Percentiles rank a stretch among this genome's conserved stretches.
phyloP scores from a whole-genome alignment of 2,888 invertebrate genomes.

The Ptilodon capucinus region DNA sequence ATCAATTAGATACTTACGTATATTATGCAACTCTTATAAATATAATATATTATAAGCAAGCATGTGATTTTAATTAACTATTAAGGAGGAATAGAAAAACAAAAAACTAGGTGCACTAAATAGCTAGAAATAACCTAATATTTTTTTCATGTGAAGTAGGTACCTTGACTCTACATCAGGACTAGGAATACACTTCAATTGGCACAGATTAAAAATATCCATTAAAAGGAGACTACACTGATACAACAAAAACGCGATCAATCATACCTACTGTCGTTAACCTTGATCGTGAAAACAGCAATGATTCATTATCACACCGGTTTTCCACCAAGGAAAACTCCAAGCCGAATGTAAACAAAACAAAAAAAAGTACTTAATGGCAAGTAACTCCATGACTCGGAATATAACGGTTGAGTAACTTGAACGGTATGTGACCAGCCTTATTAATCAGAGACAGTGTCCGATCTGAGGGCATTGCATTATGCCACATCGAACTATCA shows the following conservation, averaged over 20 bases:
- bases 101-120: too few relatives aligned
- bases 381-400: slow-evolving; percentile 3
- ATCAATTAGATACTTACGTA: too few relatives aligned
- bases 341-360: slow-evolving; percentile 11
- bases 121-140: too few relatives aligned
- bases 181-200: too few relatives aligned
- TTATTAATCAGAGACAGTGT: slow-evolving; percentile 16
- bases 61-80: too few relatives aligned
- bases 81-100: too few relatives aligned
- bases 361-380: slow-evolving; percentile 5
- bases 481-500: slow-evolving; percentile 31
- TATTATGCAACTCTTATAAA: too few relatives aligned
- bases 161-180: too few relatives aligned
- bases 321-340: slow-evolving; percentile 14
- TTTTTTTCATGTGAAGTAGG: too few relatives aligned
- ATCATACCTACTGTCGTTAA: background rate
- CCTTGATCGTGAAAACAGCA: background rate
- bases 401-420: slow-evolving; percentile 18
- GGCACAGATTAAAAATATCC: too few relatives aligned
- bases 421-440: slow-evolving; percentile 14
- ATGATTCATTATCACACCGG: background rate
- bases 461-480: slow-evolving; percentile 27
- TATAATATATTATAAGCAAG: too few relatives aligned
- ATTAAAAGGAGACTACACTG: background rate
- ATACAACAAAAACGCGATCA: background rate